Conservation (phyloP, 2,113 vertebrate species). For the Formicarius rufipectus region DNA sequence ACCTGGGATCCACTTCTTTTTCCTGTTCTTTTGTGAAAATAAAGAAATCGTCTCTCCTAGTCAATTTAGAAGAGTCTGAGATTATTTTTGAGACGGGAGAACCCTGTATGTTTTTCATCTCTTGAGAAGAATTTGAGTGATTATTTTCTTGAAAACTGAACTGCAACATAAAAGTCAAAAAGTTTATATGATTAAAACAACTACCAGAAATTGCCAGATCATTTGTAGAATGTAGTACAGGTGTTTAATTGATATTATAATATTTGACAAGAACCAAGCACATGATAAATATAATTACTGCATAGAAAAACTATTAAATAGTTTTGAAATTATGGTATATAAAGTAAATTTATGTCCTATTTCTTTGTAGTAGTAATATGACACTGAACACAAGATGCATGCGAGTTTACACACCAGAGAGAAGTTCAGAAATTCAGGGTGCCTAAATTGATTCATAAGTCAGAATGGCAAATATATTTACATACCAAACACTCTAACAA, state of each 20-base stretch:
- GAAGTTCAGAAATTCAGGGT: background rate
- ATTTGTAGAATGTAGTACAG: background rate
- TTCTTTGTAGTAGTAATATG: background rate
- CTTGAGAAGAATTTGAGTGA: constrained; percentile 33
- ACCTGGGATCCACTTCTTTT: constrained; percentile 66
- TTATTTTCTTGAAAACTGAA: constrained; percentile 46
- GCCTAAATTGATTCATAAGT: background rate
- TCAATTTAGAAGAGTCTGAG: constrained; percentile 30
- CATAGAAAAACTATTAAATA: background rate
- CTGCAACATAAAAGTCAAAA: constrained; percentile 39
- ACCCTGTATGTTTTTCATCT: background rate
- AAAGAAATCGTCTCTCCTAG: constrained; percentile 63
- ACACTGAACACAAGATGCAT: background rate
- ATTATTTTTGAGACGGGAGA: constrained; percentile 20
- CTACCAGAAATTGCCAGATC: background rate
- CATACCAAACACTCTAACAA: background rate
- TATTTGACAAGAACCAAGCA: background rate
- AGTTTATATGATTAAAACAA: background rate
- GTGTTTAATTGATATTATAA: background rate
- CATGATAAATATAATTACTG: background rate
- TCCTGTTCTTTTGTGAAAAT: constrained; percentile 36
- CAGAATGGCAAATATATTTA: background rate
- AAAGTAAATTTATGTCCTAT: background rate
- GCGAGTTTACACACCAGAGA: background rate
- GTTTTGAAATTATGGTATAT: background rate